Percentiles rank a stretch among this genome's conserved stretches.
Evolutionary conservation across 1,140 invertebrate genomes (phyloP).

Genomic region (Ptiloglossa arizonensis): DNA sequence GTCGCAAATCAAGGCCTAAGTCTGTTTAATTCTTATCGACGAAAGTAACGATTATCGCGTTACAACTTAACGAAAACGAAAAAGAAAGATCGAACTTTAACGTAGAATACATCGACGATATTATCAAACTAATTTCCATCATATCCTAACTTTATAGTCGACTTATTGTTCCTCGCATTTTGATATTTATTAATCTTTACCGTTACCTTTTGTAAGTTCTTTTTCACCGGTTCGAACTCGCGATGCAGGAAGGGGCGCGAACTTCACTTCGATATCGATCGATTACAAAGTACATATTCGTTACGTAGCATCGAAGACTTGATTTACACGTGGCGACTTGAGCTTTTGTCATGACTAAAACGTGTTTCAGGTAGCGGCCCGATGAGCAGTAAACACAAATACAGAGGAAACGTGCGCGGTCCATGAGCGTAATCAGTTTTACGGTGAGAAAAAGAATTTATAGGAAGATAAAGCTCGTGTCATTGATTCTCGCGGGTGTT

Average conservation of each 20-base stretch:
- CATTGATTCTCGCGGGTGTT: constrained; percentile 6
- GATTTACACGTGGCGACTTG: constrained; percentile 9
- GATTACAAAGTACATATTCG: constrained; percentile 22
- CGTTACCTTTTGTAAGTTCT: constrained; percentile 19
- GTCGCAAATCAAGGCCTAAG: constrained; percentile 26
- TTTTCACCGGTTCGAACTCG: constrained; percentile 10
- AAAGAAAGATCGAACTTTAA: background rate
- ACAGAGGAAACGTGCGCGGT: constrained; percentile 13
- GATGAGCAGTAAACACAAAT: constrained; percentile 28
- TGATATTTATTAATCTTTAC: constrained; percentile 44
- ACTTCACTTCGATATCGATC: constrained; percentile 49
- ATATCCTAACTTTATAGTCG: constrained; percentile 34
- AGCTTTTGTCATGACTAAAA: constrained; percentile 42
- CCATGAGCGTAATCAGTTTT: background rate
- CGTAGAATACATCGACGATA: background rate
- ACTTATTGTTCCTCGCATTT: constrained; percentile 43
- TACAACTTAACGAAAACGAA: constrained; percentile 11
- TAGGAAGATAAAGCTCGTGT: constrained; percentile 7
- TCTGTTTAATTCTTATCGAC: constrained; percentile 9
- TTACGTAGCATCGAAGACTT: constrained; percentile 27
- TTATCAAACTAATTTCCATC: constrained; percentile 16
- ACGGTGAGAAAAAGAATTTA: background rate
- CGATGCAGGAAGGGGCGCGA: constrained; percentile 50
- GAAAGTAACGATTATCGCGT: constrained; percentile 3
- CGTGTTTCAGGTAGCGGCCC: constrained; percentile 31